Conservation (phyloP, 2,113 vertebrate species). For the Pluvianellus socialis region DNA sequence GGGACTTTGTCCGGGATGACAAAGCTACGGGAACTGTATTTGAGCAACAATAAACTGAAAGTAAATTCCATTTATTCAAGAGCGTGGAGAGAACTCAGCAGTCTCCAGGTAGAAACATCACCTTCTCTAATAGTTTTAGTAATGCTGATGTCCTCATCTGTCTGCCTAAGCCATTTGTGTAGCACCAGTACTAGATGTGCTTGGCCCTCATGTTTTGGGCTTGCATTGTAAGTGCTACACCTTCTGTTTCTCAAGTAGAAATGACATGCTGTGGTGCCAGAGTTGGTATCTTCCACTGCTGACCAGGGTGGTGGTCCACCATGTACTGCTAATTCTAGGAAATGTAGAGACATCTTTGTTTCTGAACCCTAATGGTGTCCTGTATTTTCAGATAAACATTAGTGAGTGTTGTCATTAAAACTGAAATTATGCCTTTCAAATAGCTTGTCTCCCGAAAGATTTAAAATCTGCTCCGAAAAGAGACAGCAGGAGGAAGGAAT, state of each 20-base stretch:
- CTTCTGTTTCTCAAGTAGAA: neutral
- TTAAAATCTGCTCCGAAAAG: conserved; percentile 20
- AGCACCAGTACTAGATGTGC: neutral
- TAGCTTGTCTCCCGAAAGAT: conserved; percentile 1
- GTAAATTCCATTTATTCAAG: conserved; percentile 87
- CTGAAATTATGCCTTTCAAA: conserved; percentile 20
- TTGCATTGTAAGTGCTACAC: neutral
- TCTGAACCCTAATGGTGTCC: neutral
- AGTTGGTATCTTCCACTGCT: neutral
- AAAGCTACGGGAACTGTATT: conserved; percentile 86
- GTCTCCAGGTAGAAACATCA: conserved; percentile 81
- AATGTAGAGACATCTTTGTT: neutral
- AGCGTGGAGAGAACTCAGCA: conserved; percentile 87
- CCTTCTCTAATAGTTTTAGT: neutral
- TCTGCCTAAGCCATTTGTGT: neutral
- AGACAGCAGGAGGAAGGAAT: conserved; percentile 47
- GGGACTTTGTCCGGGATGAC: conserved; percentile 86
- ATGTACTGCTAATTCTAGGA: neutral
- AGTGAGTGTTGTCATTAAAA: conserved; percentile 1
- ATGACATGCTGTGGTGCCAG: neutral
- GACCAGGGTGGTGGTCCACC: neutral
- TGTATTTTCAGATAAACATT: neutral
- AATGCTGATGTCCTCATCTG: neutral
- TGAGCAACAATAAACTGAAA: conserved; percentile 89
- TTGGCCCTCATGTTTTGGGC: neutral